Conservation (phyloP, 2,888 invertebrate genomes). For the Calameuta idolon region DNA sequence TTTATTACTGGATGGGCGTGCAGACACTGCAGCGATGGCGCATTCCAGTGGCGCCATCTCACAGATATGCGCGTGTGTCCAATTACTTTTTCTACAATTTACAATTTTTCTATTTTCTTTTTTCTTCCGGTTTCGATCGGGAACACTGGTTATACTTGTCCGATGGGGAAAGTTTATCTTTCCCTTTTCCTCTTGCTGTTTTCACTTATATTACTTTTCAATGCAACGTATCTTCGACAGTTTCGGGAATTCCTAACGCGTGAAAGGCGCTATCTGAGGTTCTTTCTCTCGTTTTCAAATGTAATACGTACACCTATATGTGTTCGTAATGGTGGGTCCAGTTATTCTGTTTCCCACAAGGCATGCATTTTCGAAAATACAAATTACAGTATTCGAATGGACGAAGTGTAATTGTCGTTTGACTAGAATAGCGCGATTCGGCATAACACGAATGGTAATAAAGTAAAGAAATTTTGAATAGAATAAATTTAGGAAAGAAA, state of each 20-base stretch:
- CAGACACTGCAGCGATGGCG: not conserved
- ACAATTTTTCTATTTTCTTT: not conserved
- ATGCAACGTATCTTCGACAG: not conserved
- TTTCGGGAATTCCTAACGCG: not conserved
- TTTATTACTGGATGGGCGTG: not conserved
- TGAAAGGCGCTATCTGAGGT: not conserved
- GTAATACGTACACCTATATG: not conserved
- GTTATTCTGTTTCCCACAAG: too few relatives aligned
- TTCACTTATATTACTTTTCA: not conserved
- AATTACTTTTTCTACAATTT: not conserved
- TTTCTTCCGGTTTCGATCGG: not conserved
- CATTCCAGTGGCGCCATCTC: not conserved
- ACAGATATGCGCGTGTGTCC: not conserved
- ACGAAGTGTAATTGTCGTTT: not conserved
- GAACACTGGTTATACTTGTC: not conserved
- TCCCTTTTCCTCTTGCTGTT: not conserved
- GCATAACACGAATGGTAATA: not conserved
- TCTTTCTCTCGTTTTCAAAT: not conserved
- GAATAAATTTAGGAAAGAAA: not conserved
- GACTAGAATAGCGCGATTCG: not conserved
- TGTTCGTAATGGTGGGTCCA: not conserved
- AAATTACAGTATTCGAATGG: not conserved
- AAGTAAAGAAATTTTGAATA: not conserved
- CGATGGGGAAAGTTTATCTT: not conserved
- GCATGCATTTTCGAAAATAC: not conserved